Base-by-base conservation (phyloP, 2,113 vertebrate species). In the Halcyon malimbica region DNA sequence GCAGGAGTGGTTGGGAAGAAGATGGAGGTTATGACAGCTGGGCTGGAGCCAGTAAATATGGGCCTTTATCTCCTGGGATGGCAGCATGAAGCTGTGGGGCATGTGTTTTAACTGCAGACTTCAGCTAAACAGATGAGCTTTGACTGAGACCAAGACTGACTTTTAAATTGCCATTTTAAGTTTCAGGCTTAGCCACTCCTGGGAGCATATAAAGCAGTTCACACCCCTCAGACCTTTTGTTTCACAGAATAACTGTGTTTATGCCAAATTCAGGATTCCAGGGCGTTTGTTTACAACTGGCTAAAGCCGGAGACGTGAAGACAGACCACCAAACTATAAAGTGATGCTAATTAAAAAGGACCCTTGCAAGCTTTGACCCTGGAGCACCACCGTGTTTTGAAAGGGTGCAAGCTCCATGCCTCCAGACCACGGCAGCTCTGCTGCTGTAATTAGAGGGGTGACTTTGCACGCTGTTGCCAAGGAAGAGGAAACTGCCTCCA, bases 321-420 rank as follows among this genome's bases (percentile, higher is more conserved):
- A 48, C 79, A 92, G 33, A 73, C 17, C 9, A 25, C 54, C 63
- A 77, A 86, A 78, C 60, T 33, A 76, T 28, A 15, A 80, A 86
- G 71, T 29, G 76, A 77, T 77, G 73, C 53, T 82, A 83, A 97
- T 93, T 93, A 74, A 83, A 88, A 86, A 59, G 50, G 48, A 77
- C 29, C 46, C 41, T 84, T 57, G 48, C 37, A 89, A 91, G 89
- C 74, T 93, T 94, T 85, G 82, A 93, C 94, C 75, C 63, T 63
- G 25, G 46, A 83, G 29, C 29, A 83, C 23, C 8, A 12, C 16
- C 2, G 2, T 56, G 76, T 90, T 90, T 78, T 2, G 9, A 94
- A 94, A 77, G 79, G 71, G 51, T 62, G 67, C 70, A 85, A 26
- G 59, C 42, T 83, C 82, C 2, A 2, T 39, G 37, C 29, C 67